Conservation (phyloP, 2,888 invertebrate genomes). For the Megaustenia siamemsis region DNA sequence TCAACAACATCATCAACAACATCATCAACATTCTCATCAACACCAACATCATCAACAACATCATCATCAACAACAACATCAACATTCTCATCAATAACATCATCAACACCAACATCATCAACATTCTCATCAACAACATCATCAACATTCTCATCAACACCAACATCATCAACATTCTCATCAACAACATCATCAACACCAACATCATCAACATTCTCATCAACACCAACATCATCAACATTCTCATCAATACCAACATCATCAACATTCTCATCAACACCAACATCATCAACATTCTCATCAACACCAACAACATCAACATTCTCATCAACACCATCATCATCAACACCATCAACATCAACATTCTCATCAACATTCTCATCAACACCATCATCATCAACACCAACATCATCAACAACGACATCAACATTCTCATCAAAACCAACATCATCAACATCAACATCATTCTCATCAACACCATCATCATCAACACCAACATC, state of each 20-base stretch:
- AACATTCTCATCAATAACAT: not conserved
- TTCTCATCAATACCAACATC: not conserved
- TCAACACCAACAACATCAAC: too few species aligned
- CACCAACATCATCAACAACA: not conserved
- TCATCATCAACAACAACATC: not conserved
- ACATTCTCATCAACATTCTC: too few species aligned
- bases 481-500: not conserved
- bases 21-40: not conserved
- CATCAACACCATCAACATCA: too few species aligned
- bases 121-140: not conserved
- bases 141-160: not conserved
- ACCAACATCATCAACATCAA: not conserved
- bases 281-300: too few species aligned
- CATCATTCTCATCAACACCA: too few species aligned
- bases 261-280: not conserved
- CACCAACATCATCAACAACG: too few species aligned
- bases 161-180: not conserved
- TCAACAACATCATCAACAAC: not conserved
- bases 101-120: not conserved
- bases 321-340: too few species aligned
- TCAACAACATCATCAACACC: too few species aligned
- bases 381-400: too few species aligned
- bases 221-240: not conserved
- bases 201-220: not conserved
- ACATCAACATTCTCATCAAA: too few species aligned